phyloP scores from a whole-genome alignment of 2,113 vertebrate species.

The Oophaga pumilio region DNA sequence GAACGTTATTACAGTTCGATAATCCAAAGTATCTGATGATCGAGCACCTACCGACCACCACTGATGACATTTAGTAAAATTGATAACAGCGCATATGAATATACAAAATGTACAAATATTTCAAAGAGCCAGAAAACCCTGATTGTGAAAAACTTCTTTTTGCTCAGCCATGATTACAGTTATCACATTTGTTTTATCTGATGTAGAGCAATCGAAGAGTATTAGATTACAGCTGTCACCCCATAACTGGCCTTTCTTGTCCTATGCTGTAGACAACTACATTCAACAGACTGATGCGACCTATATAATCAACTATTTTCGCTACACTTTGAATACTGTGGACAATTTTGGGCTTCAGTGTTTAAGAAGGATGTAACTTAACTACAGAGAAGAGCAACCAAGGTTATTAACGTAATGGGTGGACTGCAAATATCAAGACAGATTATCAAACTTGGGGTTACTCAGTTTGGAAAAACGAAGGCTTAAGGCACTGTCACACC shows the following conservation, averaged over 20 bases:
- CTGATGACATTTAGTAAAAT: neutral
- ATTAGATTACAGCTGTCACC: conserved; percentile 35
- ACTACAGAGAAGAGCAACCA: too few species aligned
- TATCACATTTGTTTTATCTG: conserved; percentile 34
- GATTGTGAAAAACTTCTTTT: neutral
- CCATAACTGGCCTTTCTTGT: conserved; percentile 3
- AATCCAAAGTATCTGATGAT: neutral
- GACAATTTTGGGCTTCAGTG: too few species aligned
- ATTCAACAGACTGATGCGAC: conserved; percentile 21
- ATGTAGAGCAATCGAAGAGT: conserved; percentile 35
- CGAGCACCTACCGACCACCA: neutral
- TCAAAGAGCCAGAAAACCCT: neutral
- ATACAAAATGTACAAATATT: neutral
- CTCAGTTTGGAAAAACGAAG: too few species aligned
- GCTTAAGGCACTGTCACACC: too few species aligned
- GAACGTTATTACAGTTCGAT: neutral
- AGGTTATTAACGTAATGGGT: too few species aligned
- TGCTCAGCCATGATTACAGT: conserved; percentile 27
- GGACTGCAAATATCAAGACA: too few species aligned
- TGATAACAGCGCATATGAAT: neutral
- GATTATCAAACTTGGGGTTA: too few species aligned
- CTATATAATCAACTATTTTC: too few species aligned
- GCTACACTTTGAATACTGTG: too few species aligned
- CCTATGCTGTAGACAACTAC: conserved; percentile 26
- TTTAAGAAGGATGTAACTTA: too few species aligned